Evolutionary conservation across 1,140 invertebrate genomes (phyloP).

Genomic region (Rhynchophorus ferrugineus): DNA sequence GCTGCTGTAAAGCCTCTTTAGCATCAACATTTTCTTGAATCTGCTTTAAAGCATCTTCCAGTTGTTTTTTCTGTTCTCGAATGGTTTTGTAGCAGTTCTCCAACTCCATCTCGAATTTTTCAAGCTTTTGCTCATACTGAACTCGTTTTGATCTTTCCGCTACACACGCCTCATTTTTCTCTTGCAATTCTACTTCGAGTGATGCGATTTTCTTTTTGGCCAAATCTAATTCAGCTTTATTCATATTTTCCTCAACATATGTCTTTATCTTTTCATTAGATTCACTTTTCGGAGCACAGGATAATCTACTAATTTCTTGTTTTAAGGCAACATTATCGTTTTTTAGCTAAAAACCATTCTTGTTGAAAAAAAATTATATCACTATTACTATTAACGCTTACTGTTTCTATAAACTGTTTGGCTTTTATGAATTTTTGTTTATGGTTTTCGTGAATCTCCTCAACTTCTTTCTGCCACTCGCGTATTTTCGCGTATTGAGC

Average conservation of each 20-base stretch:
- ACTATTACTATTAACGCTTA: slow-evolving; percentile 15
- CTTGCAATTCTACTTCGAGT: slow-evolving; percentile 4
- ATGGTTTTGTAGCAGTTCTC: slow-evolving; percentile 11
- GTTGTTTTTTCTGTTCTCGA: neutral
- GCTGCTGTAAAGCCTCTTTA: neutral
- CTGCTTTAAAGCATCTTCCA: neutral
- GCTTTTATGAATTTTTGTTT: slow-evolving; percentile 48
- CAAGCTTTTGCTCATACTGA: slow-evolving; percentile 1
- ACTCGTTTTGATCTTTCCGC: neutral
- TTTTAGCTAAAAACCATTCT: slow-evolving; percentile 15
- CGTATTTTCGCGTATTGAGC: slow-evolving; percentile 44
- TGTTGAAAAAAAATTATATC: too few relatives aligned
- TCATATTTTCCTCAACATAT: slow-evolving; percentile 13
- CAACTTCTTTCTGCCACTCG: neutral
- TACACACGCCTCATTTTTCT: neutral
- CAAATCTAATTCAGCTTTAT: slow-evolving; percentile 19
- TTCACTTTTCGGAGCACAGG: neutral
- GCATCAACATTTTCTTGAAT: neutral
- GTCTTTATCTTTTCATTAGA: neutral
- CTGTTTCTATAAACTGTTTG: slow-evolving; percentile 39
- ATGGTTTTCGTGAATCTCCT: slow-evolving; percentile 36
- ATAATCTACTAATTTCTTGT: slow-evolving; percentile 1
- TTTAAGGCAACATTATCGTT: slow-evolving; percentile 14
- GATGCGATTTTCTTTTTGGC: slow-evolving; percentile 18
- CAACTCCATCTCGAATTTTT: slow-evolving; percentile 3